Base-by-base conservation (phyloP, 2,888 invertebrate species). In the Synanthedon formicaeformis region DNA sequence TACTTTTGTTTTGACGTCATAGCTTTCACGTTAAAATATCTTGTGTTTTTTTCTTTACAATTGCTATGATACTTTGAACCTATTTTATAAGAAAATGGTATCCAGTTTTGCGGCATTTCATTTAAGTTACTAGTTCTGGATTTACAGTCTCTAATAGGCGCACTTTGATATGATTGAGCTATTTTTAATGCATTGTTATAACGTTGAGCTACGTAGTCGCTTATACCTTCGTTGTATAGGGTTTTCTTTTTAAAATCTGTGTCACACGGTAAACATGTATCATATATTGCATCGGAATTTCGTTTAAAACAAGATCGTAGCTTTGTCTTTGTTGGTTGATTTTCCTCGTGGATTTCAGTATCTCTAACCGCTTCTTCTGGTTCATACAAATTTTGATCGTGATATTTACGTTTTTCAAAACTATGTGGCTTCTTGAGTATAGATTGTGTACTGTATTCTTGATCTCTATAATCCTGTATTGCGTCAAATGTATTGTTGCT, bases 141-240 rank as follows among this genome's bases (percentile, higher is more conserved):
- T 34, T 5, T 65, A 45, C 18, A 48, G 11, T 58, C 55, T 3
- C 50, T 59, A 18, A 18, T 18, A 6, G 51, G 57, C 3, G 58
- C 4, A 8, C 55, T 60, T 0, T 48, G 50, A 12, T 58, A 58
- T 41, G 57, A 53, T 8, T 61, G 56, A 4, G 52, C 14, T 11
- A 18, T 50, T 1, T 51, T 51, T 0, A 60, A 45, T 10, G 48
- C 60, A 41, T 57, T 3, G 41, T 48, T 5, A n/a, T 12, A 50
- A 4, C 54, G 56, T 34, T 60, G 53, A 0, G 66, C 57, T 23
- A 67, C 56, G 0, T 41, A 40, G 52, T 81, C 75, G 56, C 71
- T 72, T 16, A 81, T 81, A 13, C 81, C 81, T 60, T 83, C 81
- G 52, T 81, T 81, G 57, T 81, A 81, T 41, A 80, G 54, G 14